These are phyloP conservation scores for Zeuzera pyrina DNA, from an alignment of 2,888 invertebrate genomes.

Conservation along the genomic window DNA sequence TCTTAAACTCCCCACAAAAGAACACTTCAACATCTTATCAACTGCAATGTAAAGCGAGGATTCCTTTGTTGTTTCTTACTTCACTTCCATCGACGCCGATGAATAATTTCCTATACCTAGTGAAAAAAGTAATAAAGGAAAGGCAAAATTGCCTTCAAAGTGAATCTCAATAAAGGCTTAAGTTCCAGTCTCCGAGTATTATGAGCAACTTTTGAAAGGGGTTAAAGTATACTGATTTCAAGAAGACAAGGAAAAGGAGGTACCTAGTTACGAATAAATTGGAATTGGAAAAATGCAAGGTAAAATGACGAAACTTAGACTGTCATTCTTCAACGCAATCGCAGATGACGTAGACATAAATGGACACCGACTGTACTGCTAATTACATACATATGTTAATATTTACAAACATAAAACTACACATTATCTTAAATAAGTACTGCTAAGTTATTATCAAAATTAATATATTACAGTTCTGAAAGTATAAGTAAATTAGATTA, in stretches of 20 bases:
- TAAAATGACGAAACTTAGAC: too few relatives aligned
- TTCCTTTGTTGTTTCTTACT: slow-evolving; percentile 24
- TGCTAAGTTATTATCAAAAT: too few relatives aligned
- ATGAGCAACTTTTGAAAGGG: slow-evolving; percentile 61
- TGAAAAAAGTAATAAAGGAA: slow-evolving; percentile 39
- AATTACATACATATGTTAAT: too few relatives aligned
- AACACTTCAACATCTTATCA: too few relatives aligned
- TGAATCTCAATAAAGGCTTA: slow-evolving; percentile 49
- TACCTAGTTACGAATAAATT: slow-evolving; percentile 45
- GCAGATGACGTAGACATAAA: too few relatives aligned
- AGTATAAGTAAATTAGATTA: too few relatives aligned
- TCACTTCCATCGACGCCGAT: slow-evolving; percentile 26
- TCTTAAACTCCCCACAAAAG: too few relatives aligned
- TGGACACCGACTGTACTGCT: too few relatives aligned
- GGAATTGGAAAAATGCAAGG: slow-evolving; percentile 31
- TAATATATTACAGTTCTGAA: too few relatives aligned
- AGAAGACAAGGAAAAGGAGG: slow-evolving; percentile 62
- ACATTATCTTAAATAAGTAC: too few relatives aligned
- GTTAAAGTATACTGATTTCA: slow-evolving; percentile 52
- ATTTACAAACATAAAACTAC: too few relatives aligned
- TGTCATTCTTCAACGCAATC: too few relatives aligned
- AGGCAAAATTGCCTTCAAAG: slow-evolving; percentile 39
- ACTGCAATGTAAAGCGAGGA: slow-evolving; percentile 8
- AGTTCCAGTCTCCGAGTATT: slow-evolving; percentile 38
- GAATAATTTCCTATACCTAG: slow-evolving; percentile 26